Conservation (phyloP, 2,113 vertebrate species). For the Athene cunicularia region DNA sequence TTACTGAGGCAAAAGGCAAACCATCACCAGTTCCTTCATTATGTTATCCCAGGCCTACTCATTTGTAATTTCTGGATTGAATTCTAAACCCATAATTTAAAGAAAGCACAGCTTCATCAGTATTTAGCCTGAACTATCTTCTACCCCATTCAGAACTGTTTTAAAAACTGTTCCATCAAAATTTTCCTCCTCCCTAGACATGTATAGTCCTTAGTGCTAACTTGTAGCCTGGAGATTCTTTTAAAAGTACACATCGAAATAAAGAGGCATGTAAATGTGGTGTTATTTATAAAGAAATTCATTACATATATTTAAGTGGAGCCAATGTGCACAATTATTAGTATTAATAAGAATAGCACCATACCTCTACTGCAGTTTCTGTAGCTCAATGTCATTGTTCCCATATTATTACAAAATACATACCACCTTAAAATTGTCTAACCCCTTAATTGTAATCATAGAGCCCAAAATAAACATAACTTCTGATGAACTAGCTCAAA, state of each 20-base stretch:
- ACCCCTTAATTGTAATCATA: background rate
- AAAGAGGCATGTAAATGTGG: background rate
- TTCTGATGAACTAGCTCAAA: background rate
- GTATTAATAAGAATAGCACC: background rate
- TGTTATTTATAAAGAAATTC: background rate
- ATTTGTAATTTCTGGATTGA: background rate
- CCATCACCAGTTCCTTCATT: background rate
- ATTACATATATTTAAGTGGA: background rate
- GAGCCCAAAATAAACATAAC: background rate
- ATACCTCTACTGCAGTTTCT: background rate
- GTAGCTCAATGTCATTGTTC: background rate
- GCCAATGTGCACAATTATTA: background rate
- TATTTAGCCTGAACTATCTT: background rate
- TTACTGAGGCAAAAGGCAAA: background rate
- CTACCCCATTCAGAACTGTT: background rate
- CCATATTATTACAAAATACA: background rate
- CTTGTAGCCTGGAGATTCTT: background rate
- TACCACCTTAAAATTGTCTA: background rate
- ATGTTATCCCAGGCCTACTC: background rate
- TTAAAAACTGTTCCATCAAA: background rate
- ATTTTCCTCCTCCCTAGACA: background rate
- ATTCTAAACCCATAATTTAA: background rate
- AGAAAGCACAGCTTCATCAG: background rate
- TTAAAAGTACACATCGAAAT: background rate
- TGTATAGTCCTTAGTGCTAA: accelerated